A percentile compares a stretch with the other conserved stretches of the same genome.
These are phyloP conservation scores for Coendou prehensilis DNA, from an alignment of 2,797 vertebrate genomes.

Conservation along the genomic window DNA sequence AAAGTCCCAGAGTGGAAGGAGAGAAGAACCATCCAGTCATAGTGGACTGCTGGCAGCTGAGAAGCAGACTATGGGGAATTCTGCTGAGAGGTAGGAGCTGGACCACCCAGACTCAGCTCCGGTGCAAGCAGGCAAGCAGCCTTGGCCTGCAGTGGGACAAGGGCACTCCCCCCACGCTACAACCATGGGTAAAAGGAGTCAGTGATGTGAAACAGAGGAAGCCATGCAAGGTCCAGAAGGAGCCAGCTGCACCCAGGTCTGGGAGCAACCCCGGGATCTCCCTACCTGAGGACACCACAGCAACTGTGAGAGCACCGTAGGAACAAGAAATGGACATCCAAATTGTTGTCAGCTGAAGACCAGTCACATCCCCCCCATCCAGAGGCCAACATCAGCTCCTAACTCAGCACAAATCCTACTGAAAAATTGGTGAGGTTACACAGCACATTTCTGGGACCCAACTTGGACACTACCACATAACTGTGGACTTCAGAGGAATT, in stretches of 20 bases:
- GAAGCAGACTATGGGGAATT: background rate
- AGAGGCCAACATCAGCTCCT: background rate
- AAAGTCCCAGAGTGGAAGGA: background rate
- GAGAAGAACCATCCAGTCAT: background rate
- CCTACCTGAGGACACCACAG: background rate
- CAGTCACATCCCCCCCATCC: background rate
- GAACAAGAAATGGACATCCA: background rate
- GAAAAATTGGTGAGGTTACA: background rate
- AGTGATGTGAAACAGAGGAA: background rate
- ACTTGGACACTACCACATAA: background rate
- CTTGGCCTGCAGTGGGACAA: too few relatives aligned
- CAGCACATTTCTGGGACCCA: background rate
- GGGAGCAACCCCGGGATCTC: background rate
- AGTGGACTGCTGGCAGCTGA: background rate
- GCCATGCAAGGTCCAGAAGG: background rate
- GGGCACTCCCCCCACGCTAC: too few relatives aligned
- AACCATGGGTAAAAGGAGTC: background rate
- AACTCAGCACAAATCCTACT: too few relatives aligned
- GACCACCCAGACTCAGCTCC: background rate
- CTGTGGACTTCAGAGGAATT: background rate
- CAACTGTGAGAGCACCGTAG: background rate
- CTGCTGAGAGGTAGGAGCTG: background rate
- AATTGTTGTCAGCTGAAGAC: background rate
- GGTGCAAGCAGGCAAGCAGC: too few relatives aligned
- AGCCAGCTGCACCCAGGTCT: background rate